Evolutionary conservation across 2,888 invertebrate species (phyloP), one percentile per base, ranked within the genome.

Genomic region (Formica aserva): DNA sequence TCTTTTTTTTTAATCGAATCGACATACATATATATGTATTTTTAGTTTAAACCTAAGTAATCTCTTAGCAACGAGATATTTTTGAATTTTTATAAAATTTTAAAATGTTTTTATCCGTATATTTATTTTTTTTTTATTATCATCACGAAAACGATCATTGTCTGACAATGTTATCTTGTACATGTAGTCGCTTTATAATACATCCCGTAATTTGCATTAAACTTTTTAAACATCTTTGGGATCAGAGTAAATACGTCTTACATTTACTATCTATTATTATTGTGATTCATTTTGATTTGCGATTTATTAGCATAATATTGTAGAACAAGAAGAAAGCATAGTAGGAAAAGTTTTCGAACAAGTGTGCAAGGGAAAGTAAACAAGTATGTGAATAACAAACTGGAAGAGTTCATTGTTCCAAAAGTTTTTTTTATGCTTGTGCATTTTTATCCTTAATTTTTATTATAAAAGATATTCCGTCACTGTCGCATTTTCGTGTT

Each of bases 281-380:
- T 52, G 52, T 52, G 52, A 52, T 52, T 52, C 48, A 48, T 48
- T 48, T 48, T 48, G 52, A 52, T 52, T 52, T 52, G 52, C n/a
- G 48, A 8, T n/a, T 52, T 52, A n/a, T 52, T n/a, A 52, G 52
- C n/a, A 52, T 52, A 48, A 48, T 48, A 18, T 48, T 48, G 13
- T 48, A 48, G 48, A 48, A 18, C 48, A 48, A 18, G 6, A 18
- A 41, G 11, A 48, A 6, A 48, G 18, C 48, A 48, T 48, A 18
- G 18, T 48, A 48, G 18, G 1, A 18, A 48, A 48, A 48, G 18
- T 48, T 48, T 48, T 48, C 4, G 5, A 52, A 52, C 15, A 48
- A 48, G 18, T 48, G 52, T 52, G 52, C n/a, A 52, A 52, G n/a
- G 8, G 52, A 52, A 52, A n/a, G 6, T 48, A 48, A 48, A 48